Evolutionary conservation across 2,888 invertebrate species (phyloP), one percentile per base, ranked within the genome.

Genomic region (Brassicogethes aeneus): DNA sequence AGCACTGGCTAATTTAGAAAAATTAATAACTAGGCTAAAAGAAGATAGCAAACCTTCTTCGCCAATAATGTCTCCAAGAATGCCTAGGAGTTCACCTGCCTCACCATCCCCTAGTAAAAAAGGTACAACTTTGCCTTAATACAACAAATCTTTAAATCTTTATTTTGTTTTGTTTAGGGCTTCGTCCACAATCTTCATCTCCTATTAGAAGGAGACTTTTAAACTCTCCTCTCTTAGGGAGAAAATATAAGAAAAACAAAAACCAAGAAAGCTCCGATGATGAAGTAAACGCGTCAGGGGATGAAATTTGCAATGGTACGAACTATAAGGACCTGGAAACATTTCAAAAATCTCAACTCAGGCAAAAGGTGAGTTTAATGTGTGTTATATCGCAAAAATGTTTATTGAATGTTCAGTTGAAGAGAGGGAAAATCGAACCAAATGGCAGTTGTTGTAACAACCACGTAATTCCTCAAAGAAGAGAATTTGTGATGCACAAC

Each of bases 401-500:
- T 23, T 23, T 23, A 23, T 23, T 23, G 5, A 23, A 23, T n/a
- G 23, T 23, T 23, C 62, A 89, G 89, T 62, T 90, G 46, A 88
- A 87, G 59, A 80, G 85, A 34, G 79, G 77, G 5, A 78, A 74
- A 68, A 77, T 75, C 47, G 76, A 76, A 48, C 73, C 76, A 1
- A 66, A 69, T 44, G 66, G 65, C 17, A 69, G 70, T 57, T 60
- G 55, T 40, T 71, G 73, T 48, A 65, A 64, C 37, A 62, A 59
- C 38, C 61, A 64, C 12, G 56, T 70, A 16, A 68, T 71, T 16
- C 73, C 75, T 1, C 73, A 78, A 47, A 73, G 83, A 32, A 73
- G 85, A 3, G 90, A 94, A 69, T 87, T 94, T 58, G 81, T 92
- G 35, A 92, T 96, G 89, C 93, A 95, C 70, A 99, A 99, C 70